Evolutionary conservation across 2,797 vertebrate genomes (phyloP).

Genomic region (Leptoclinus maculatus): DNA sequence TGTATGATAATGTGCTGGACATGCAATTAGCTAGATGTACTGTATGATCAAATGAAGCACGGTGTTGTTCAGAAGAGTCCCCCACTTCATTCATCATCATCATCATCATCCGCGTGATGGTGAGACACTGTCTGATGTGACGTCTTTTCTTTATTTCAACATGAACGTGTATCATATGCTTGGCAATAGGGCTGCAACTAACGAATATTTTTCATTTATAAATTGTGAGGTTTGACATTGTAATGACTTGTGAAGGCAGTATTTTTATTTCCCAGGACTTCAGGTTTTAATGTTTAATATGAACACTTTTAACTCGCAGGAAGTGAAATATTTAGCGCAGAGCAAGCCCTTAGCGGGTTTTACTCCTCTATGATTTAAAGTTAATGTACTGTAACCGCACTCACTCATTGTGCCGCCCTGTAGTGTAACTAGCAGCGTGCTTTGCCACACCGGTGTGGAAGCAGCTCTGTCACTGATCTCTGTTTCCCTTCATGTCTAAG

Average conservation of each 20-base stretch:
- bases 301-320: not conserved
- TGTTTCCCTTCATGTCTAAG: conserved; percentile 54
- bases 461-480: conserved; percentile 18
- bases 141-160: not conserved
- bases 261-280: not conserved
- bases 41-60: not conserved
- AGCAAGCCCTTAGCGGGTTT: not conserved
- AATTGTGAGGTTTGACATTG: not conserved
- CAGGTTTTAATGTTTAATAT: not conserved
- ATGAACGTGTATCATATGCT: not conserved
- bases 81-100: not conserved
- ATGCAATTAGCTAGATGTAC: not conserved
- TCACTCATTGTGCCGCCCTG: not conserved
- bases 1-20: conserved; percentile 21
- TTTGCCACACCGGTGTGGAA: conserved; percentile 6
- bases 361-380: not conserved
- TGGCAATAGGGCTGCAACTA: not conserved
- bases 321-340: not conserved
- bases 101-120: not conserved
- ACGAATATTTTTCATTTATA: not conserved
- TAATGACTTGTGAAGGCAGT: not conserved
- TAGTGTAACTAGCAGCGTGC: not conserved
- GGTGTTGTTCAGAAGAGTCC: conserved; percentile 6
- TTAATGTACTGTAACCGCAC: not conserved
- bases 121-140: not conserved